phyloP scores from a whole-genome alignment of 2,797 vertebrate species.

The Chaunax sp. region DNA sequence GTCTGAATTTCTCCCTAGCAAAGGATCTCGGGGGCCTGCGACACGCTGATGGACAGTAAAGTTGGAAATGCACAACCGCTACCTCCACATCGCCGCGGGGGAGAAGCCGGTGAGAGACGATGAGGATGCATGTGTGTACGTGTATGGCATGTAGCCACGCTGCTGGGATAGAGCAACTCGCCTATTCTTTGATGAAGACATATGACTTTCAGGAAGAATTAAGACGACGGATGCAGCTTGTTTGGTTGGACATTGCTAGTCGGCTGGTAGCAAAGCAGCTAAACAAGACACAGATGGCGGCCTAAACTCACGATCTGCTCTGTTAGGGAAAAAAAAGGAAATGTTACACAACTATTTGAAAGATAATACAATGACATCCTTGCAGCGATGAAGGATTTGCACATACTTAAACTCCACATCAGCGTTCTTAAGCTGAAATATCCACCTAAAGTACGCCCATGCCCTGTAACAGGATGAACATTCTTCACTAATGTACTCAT shows the following conservation, averaged over 20 bases:
- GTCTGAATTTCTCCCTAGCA: constrained; percentile 38
- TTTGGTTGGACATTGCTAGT: neutral
- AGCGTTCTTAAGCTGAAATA: constrained; percentile 25
- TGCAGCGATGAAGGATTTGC: constrained; percentile 18
- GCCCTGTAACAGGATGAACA: constrained; percentile 17
- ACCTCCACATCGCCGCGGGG: constrained; percentile 37
- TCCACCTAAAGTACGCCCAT: constrained; percentile 2
- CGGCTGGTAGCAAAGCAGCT: neutral
- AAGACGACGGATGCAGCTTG: too few relatives aligned
- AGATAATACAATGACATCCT: neutral
- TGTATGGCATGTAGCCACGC: too few relatives aligned
- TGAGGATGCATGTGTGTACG: too few relatives aligned
- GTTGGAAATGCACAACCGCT: constrained; percentile 34
- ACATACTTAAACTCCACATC: constrained; percentile 31
- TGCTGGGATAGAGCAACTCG: too few relatives aligned
- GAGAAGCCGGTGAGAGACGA: neutral
- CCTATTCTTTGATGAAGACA: too few relatives aligned
- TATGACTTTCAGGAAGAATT: too few relatives aligned
- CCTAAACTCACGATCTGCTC: neutral
- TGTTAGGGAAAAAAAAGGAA: too few relatives aligned
- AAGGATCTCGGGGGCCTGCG: constrained; percentile 24
- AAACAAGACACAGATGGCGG: neutral
- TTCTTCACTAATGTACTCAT: constrained; percentile 32
- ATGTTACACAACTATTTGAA: neutral
- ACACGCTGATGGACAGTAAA: constrained; percentile 35